Base-by-base conservation (phyloP, 1,140 invertebrate genomes). In the Agrypnia vestita region DNA sequence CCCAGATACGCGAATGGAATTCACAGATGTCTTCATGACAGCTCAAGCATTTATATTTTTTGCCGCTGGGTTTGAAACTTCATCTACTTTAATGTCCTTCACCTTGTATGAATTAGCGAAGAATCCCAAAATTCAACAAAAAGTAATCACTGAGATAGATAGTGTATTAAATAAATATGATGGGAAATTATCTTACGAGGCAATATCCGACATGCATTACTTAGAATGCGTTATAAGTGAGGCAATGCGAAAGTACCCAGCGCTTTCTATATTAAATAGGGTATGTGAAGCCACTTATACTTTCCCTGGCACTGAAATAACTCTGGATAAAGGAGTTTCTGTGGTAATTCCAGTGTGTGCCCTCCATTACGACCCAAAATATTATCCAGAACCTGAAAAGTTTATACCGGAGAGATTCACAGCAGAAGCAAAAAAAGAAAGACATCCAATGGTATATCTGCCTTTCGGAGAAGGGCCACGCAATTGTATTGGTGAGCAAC, bases 81-180 rank as follows among this genome's bases (percentile, higher is more conserved):
- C n/a, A n/a, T n/a, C n/a, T n/a, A n/a, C n/a, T n/a, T 78, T 88
- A 0, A 84, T 92, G 53, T 80, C 85, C 6, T 89, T 87, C 62
- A 79, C 85, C 0, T 67, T 87, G 0, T 89, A 89, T 80, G 84
- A 87, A 53, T 84, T 93, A 46, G 89, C 91, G 0, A 78, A 84
- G 19, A 85, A 92, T 85, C 88, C 85, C 21, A 87, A 91, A 4
- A 84, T 90, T 55, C 92, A 93, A 84, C 84, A 89, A 11, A 87
- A 85, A 83, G 44, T 92, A 3, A 83, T 85, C 4, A 81, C 87
- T 17, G 91, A 92, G 85, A 87, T 93, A 9, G 83, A 88, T 19
- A 73, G 80, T 9, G 83, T 85, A 10, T 53, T 86, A 25, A 78
- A 84, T 4, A 81, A 84, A 21, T 64, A 85, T 64, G 76, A 82